Percentiles rank a stretch among this genome's conserved stretches.
These are phyloP conservation scores for Morpho helenor DNA, from an alignment of 2,888 invertebrate genomes.

Conservation along the genomic window DNA sequence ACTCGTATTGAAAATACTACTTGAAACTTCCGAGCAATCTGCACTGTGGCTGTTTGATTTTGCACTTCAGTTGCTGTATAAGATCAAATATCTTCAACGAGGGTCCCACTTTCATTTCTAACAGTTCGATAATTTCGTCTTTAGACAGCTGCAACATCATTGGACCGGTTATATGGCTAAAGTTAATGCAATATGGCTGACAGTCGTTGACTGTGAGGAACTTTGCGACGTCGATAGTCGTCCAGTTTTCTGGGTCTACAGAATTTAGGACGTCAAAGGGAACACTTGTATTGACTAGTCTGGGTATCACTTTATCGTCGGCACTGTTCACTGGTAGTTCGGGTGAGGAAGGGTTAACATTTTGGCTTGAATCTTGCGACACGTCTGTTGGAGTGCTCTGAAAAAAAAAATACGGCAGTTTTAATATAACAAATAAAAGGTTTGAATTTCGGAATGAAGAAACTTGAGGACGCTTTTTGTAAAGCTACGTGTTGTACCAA, in stretches of 20 bases:
- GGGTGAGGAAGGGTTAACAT: constrained; percentile 35
- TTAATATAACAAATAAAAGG: too few relatives aligned
- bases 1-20: constrained; percentile 30
- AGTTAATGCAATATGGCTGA: constrained; percentile 84
- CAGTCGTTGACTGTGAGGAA: constrained; percentile 94
- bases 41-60: constrained; percentile 87
- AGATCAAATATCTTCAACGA: constrained; percentile 95
- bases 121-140: constrained; percentile 92
- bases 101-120: constrained; percentile 96
- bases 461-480: too few relatives aligned
- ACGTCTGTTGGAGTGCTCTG: constrained; percentile 36
- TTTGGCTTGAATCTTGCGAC: constrained; percentile 45
- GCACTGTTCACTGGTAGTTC: constrained; percentile 33
- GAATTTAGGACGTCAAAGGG: constrained; percentile 73
- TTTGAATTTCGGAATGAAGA: too few relatives aligned
- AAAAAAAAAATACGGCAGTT: background rate
- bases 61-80: constrained; percentile 93
- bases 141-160: constrained; percentile 89
- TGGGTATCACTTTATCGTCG: constrained; percentile 81
- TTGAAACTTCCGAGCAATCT: constrained; percentile 52
- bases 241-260: constrained; percentile 82
- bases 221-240: constrained; percentile 89
- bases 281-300: constrained; percentile 79
- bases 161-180: constrained; percentile 87
- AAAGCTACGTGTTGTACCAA: too few relatives aligned